phyloP scores from a whole-genome alignment of 2,888 invertebrate species.

The Ochropleura plecta region DNA sequence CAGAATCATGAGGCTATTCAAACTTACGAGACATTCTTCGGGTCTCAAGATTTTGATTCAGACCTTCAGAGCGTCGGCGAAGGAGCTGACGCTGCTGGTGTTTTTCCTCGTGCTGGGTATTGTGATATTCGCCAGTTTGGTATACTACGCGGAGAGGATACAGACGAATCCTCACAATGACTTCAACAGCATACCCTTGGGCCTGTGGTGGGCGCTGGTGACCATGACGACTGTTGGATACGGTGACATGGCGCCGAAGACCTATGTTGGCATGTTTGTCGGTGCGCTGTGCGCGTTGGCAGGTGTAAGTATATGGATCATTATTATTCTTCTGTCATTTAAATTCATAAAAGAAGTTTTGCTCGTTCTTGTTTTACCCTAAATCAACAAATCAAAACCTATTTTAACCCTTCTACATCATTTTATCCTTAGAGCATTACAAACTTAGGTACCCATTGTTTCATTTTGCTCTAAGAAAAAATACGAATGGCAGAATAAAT shows the following conservation, averaged over 20 bases:
- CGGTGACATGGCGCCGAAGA: slow-evolving; percentile 99
- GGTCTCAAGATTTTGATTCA: slow-evolving; percentile 99
- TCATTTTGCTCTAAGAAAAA: not conserved
- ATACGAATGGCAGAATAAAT: not conserved
- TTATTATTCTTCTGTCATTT: not conserved
- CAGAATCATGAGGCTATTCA: slow-evolving; percentile 99
- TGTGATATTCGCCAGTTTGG: slow-evolving; percentile 99
- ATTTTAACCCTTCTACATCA: not conserved
- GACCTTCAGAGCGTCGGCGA: slow-evolving; percentile 98
- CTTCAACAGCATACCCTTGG: slow-evolving; percentile 99
- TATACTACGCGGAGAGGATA: slow-evolving; percentile 99
- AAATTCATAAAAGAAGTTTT: not conserved
- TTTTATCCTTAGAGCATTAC: not conserved
- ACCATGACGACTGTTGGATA: slow-evolving; percentile 99
- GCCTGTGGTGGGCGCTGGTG: slow-evolving; percentile 99
- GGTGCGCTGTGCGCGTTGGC: slow-evolving; percentile 99
- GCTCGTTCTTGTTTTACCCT: not conserved
- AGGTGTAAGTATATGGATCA: slow-evolving; percentile 92
- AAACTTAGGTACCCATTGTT: not conserved
- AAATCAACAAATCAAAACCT: not conserved
- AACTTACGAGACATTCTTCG: slow-evolving; percentile 98
- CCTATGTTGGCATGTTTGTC: slow-evolving; percentile 99
- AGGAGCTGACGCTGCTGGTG: slow-evolving; percentile 98
- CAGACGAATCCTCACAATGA: slow-evolving; percentile 98
- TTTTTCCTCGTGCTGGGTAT: slow-evolving; percentile 99